phyloP scores from a whole-genome alignment of 1,140 invertebrate species.

The Pseudoatta argentina region DNA sequence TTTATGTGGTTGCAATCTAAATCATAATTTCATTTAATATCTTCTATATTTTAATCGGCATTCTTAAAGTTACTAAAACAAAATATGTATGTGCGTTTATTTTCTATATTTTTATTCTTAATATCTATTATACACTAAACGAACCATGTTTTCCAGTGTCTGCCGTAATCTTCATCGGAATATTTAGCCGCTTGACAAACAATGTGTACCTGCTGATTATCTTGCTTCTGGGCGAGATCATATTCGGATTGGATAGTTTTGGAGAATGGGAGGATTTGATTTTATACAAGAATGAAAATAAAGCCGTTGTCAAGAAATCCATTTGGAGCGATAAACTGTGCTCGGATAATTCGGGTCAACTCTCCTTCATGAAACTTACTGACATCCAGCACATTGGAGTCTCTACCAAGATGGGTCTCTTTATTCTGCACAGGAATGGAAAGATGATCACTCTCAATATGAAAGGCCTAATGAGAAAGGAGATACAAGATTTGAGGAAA shows the following conservation, averaged over 20 bases:
- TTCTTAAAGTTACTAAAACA: not conserved
- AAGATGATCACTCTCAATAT: constrained; percentile 70
- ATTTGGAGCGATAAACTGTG: constrained; percentile 76
- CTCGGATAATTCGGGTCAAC: not conserved
- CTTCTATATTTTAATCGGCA: not conserved
- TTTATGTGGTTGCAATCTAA: not conserved
- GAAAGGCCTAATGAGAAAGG: constrained; percentile 68
- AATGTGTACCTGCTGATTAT: constrained; percentile 66
- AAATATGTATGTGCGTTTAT: not conserved
- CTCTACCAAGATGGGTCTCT: constrained; percentile 73
- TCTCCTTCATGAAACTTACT: constrained; percentile 64
- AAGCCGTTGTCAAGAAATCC: constrained; percentile 67
- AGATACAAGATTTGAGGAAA: constrained; percentile 72
- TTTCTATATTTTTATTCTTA: not conserved
- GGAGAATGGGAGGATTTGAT: constrained; percentile 78
- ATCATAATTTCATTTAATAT: not conserved
- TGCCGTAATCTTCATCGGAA: constrained; percentile 65
- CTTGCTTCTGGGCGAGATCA: constrained; percentile 72
- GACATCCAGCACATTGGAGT: constrained; percentile 77
- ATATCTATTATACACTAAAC: not conserved
- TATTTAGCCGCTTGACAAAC: constrained; percentile 67
- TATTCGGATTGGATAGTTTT: constrained; percentile 75
- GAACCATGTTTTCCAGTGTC: constrained; percentile 68
- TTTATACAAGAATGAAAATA: constrained; percentile 74
- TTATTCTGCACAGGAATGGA: constrained; percentile 73